Base-by-base conservation (phyloP, 2,888 invertebrate species). In the Pheosia tremula region DNA sequence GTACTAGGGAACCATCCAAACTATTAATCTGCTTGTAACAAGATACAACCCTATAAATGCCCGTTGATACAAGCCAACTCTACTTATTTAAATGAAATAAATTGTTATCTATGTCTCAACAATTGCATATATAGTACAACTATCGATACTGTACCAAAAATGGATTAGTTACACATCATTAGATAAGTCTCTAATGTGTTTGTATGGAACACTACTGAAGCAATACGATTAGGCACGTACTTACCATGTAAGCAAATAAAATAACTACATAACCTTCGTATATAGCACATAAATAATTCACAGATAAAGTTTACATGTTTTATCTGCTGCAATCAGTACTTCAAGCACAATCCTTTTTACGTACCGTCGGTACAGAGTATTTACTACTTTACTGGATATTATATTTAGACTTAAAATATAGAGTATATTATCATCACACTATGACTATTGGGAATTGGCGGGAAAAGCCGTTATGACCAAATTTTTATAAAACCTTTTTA, bases 91-190 rank as follows among this genome's bases (percentile, higher is more conserved):
- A 47, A 11, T 4, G 47, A 11, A 9, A 9, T 50, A 13, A 2
- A 50, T 9, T 8, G 52, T 24, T 24, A 52, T 52, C n/a, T 52
- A 4, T n/a, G 4, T 52, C 53, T 37, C 43, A 13, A 24, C 52
- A 53, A n/a, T 53, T 53, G 53, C 53, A 53, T 53, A 53, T 36
- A 53, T 36, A 3, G 3, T 8, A 37, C 8, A 3, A 53, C 10
- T 5, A 37, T 37, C 37, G 53, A 0, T 8, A 36, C 6, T 58
- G 62, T 66, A 60, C 45, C 45, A n/a, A n/a, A 59, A 57, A 54
- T 62, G 43, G 55, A 62, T 67, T 61, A 57, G 6, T 4, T 63
- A 66, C 36, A 72, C 62, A 60, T 50, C 68, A 72, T 64, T 68
- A 57, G 64, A 41, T 13, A 67, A 47, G 66, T 70, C 64, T 66